phyloP scores from a whole-genome alignment of 2,113 vertebrate species.

The Anoura caudifer region DNA sequence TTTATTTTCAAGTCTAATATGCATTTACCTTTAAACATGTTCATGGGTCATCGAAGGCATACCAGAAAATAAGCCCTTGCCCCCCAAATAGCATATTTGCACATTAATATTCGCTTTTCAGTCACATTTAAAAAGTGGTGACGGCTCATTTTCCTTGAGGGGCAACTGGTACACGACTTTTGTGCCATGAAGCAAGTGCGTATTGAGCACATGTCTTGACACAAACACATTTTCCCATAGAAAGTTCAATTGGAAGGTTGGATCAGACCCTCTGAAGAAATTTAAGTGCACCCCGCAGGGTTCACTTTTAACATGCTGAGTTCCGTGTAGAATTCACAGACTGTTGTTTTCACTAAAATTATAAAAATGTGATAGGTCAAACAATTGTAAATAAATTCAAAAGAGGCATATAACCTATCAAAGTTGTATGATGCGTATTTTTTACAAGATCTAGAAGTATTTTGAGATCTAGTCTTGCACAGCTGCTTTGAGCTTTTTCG shows the following conservation, averaged over 20 bases:
- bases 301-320: background rate
- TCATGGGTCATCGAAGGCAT: background rate
- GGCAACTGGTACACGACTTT: background rate
- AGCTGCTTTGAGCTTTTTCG: background rate
- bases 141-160: slow-evolving; percentile 11
- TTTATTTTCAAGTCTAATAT: background rate
- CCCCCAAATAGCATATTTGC: background rate
- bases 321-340: background rate
- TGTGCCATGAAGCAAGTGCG: background rate
- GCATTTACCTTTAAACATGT: background rate
- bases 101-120: slow-evolving; percentile 26
- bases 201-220: background rate
- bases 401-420: background rate
- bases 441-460: background rate
- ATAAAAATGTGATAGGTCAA: background rate
- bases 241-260: background rate
- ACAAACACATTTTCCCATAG: background rate
- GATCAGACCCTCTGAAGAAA: background rate
- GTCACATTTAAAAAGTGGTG: background rate
- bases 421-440: background rate
- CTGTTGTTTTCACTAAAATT: slow-evolving; percentile 16
- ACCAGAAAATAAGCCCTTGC: background rate
- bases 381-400: background rate
- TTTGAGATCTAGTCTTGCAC: background rate
- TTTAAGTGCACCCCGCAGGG: background rate